A percentile compares a stretch with the other conserved stretches of the same genome.
These are phyloP conservation scores for Erethizon dorsatum DNA, from an alignment of 2,797 vertebrate genomes.

Conservation along the genomic window DNA sequence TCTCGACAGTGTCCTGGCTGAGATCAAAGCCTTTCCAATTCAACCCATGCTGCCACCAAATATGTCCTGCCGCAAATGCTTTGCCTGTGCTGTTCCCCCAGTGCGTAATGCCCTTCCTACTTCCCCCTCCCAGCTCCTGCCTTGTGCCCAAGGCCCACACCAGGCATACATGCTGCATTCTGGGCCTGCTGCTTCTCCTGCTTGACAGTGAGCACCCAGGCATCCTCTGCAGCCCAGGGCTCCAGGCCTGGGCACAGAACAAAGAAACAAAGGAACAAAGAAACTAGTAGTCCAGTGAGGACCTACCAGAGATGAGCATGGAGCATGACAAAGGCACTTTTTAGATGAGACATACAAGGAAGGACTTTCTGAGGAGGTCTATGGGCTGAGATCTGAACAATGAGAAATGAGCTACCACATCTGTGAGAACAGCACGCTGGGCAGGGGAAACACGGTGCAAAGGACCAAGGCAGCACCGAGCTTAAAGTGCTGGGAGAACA, in stretches of 20 bases:
- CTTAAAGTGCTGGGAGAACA: neutral
- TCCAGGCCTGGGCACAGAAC: neutral
- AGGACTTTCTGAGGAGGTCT: neutral
- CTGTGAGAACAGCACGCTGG: neutral
- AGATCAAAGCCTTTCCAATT: neutral
- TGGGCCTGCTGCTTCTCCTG: neutral
- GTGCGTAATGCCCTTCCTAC: neutral
- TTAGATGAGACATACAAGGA: neutral
- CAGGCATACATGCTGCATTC: neutral
- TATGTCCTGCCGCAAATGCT: neutral
- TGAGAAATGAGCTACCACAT: neutral
- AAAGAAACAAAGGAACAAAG: neutral
- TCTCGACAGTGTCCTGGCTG: neutral
- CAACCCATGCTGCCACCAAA: neutral
- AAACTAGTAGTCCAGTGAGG: neutral
- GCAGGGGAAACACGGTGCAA: neutral
- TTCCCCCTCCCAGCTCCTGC: too few relatives aligned
- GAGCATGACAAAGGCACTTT: neutral
- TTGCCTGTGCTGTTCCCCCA: neutral
- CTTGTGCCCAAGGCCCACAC: neutral
- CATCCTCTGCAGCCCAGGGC: neutral
- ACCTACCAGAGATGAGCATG: rapidly evolving
- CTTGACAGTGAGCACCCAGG: neutral
- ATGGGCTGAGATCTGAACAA: neutral
- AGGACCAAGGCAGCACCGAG: neutral